Evolutionary conservation across 2,113 vertebrate genomes (phyloP), one percentile per base, ranked within the genome.

Genomic region (Anseranas semipalmata): DNA sequence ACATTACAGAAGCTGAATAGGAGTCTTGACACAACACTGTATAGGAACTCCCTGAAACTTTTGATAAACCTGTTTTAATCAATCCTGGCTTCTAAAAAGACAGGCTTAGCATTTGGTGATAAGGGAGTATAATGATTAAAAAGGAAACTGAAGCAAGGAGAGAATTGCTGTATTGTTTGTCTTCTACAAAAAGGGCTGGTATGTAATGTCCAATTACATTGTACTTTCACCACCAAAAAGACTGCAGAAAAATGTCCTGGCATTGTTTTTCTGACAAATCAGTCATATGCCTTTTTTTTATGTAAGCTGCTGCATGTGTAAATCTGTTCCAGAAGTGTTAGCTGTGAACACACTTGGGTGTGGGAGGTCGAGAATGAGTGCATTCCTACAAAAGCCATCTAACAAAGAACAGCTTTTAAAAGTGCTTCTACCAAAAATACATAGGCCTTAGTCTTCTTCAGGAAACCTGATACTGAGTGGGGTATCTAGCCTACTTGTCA

Each of bases 291-390:
- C 24, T 75, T 14, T 43, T 52, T 65, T 53, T 14, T 37, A 58
- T 56, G 14, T 33, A 16, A 63, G 25, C 62, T 9, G 14, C 37
- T 74, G 33, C 55, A 76, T 41, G 19, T 82, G 30, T 78, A n/a
- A 83, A 70, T 53, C 27, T 59, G 19, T 30, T 30, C 15, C n/a
- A 58, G 25, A 81, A 10, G 19, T 41, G 37, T 37, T 63, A 41
- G 30, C 19, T 60, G n/a, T 33, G 55, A 79, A 60, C 12, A 66
- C 9, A 39, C 4, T 12, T 21, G 7, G 16, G 33, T 11, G 35
- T 1, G 1, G 4, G 9, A 21, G 12, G 16, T 19, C 0, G 2
- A 45, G 28, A 37, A 24, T 10, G 22, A 83, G 17, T 24, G 7
- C 39, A 43, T 30, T 43, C 45, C 39, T 33, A 58, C 43, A 48